Base-by-base conservation (phyloP, 53 echinoderm and acorn worm species). In the Mesocentrotus franciscanus region DNA sequence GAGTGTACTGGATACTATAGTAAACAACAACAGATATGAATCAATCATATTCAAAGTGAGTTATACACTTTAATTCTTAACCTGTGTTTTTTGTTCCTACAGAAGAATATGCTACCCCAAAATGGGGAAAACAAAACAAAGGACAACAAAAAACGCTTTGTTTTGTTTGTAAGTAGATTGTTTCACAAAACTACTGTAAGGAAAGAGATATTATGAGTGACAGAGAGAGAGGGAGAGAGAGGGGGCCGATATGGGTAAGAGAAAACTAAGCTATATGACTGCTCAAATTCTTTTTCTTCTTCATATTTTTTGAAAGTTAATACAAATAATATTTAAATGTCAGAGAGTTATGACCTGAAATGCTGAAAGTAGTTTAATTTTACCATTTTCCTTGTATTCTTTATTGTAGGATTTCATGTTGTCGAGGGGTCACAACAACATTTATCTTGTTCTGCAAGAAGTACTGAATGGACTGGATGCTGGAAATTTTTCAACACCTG, bases 1-100 rank as follows among this genome's bases (percentile, higher is more conserved):
- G 56, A 97, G 96, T 60, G 94, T 96, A 78, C 79, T 96, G n/a
- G 96, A 96, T n/a, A 93, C 56, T 32, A 61, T 98, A 42, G 95
- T 98, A 5, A 94, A 96, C 56, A 93, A 96, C 32, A 98, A 98
- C 78, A 78, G 68, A 8, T 97, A 96, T 90, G 98, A 98, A 92
- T 97, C 98, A n/a, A 95, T 94, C 81, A 96, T 98, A 96, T 95
- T 98, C 16, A 97, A 96, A 96, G 98, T 98, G 93, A 85, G 95
- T 90, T 14, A 16, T 5, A 20, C 29, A n/a, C 49, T 83, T 85
- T 18, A 3, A 57, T 85, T 85, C 22, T 12, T 56, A 11, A 56
- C 14, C 9, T 30, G 81, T 81, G 1, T 15, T 71, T 32, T 81
- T 15, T 35, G 34, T 81, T 35, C 8, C 0, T 35, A 34, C 33